Evolutionary conservation across 2,113 vertebrate species (phyloP).

Genomic region (Tricholaema leucomelas): DNA sequence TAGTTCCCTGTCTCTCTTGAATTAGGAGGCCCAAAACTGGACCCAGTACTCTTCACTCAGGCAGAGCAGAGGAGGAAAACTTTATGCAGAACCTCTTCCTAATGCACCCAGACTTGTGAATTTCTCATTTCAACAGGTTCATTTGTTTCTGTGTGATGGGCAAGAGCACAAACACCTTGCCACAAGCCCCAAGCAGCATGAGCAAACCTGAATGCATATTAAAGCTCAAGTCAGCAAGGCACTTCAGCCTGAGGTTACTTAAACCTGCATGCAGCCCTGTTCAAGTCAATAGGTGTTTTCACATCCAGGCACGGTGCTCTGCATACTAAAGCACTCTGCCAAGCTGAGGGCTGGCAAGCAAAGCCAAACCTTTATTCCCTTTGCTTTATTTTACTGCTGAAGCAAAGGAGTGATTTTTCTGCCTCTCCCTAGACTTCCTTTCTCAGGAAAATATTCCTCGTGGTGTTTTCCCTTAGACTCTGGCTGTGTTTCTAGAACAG

Average conservation of each 20-base stretch:
- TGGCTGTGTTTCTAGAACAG: not conserved
- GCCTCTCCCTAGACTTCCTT: not conserved
- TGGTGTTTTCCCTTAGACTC: not conserved
- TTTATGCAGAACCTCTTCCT: no score
- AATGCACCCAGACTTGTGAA: no score
- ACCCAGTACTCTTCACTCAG: no score
- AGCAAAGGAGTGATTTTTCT: not conserved
- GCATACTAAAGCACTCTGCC: not conserved
- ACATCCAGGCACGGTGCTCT: not conserved
- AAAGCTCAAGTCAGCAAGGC: not conserved
- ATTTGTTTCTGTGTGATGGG: no score
- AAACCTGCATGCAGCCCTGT: rapidly evolving
- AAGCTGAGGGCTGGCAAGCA: not conserved
- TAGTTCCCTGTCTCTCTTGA: no score
- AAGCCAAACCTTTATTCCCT: not conserved
- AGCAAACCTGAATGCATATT: not conserved
- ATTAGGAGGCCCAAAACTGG: no score
- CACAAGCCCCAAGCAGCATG: not conserved
- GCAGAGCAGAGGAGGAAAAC: no score
- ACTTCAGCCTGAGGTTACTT: not conserved
- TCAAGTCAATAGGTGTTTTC: not conserved
- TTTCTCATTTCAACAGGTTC: no score
- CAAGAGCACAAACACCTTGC: not conserved
- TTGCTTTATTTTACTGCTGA: not conserved
- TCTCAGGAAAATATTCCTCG: not conserved